phyloP scores from a whole-genome alignment of 1,140 invertebrate genomes.

The Samia ricini region DNA sequence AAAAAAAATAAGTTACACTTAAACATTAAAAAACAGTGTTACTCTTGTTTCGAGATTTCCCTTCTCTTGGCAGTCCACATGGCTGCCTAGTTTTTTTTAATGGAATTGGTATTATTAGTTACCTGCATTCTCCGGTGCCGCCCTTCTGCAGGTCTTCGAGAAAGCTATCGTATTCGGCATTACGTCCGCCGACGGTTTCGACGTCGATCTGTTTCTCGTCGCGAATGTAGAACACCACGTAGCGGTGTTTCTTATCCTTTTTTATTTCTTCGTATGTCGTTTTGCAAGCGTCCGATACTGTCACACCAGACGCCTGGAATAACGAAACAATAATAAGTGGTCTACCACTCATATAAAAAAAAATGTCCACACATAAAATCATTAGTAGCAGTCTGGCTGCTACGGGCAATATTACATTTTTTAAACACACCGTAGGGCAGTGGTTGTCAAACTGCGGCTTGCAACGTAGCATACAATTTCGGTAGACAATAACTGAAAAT shows the following conservation, averaged over 20 bases:
- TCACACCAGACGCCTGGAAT: constrained; percentile 95
- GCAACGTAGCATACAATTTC: too few relatives aligned
- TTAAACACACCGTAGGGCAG: too few relatives aligned
- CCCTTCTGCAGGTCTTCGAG: constrained; percentile 93
- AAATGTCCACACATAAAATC: neutral
- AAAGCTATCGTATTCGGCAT: constrained; percentile 93
- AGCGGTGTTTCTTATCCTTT: constrained; percentile 97
- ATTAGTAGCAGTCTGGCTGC: too few relatives aligned
- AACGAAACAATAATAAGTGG: neutral
- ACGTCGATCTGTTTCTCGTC: constrained; percentile 97
- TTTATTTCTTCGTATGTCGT: constrained; percentile 97
- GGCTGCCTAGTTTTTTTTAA: too few relatives aligned
- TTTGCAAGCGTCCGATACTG: constrained; percentile 96
- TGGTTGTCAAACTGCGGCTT: too few relatives aligned
- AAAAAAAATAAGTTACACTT: too few relatives aligned
- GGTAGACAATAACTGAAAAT: too few relatives aligned
- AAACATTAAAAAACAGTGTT: too few relatives aligned
- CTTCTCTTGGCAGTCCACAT: too few relatives aligned
- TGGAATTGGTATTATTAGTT: neutral
- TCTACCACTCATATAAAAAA: neutral
- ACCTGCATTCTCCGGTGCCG: constrained; percentile 92
- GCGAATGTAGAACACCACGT: constrained; percentile 96
- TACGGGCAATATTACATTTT: too few relatives aligned
- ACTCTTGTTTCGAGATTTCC: too few relatives aligned
- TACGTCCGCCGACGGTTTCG: constrained; percentile 90